phyloP scores from a whole-genome alignment of 2,797 vertebrate genomes.

The Trachurus trachurus region DNA sequence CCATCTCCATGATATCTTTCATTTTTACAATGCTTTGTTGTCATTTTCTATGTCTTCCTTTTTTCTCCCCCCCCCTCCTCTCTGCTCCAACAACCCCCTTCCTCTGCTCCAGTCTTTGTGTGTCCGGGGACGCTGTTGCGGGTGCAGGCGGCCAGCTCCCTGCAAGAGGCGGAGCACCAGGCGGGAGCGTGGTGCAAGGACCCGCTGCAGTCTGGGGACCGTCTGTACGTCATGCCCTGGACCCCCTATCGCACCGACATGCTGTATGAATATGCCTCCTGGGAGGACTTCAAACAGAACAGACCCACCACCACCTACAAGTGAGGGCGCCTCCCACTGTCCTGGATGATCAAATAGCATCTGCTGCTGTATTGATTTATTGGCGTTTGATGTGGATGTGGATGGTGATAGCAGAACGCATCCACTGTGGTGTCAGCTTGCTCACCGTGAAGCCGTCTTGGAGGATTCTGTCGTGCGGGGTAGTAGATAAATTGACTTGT shows the following conservation, averaged over 20 bases:
- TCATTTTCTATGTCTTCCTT: slow-evolving; percentile 61
- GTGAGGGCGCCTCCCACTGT: slow-evolving; percentile 79
- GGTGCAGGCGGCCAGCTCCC: slow-evolving; percentile 90
- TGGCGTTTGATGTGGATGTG: slow-evolving; percentile 67
- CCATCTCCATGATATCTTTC: slow-evolving; percentile 62
- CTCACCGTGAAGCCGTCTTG: slow-evolving; percentile 51
- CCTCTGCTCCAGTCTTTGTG: slow-evolving; percentile 91
- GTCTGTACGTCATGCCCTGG: slow-evolving; percentile 97
- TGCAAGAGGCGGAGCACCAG: slow-evolving; percentile 94
- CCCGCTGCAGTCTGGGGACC: slow-evolving; percentile 94
- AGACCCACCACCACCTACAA: slow-evolving; percentile 94
- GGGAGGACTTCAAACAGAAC: slow-evolving; percentile 93
- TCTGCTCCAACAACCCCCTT: slow-evolving; percentile 56
- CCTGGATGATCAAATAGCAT: slow-evolving; percentile 74
- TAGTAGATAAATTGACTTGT: slow-evolving; percentile 35
- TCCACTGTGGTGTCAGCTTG: slow-evolving; percentile 52
- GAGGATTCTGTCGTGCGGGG: slow-evolving; percentile 44
- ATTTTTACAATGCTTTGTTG: slow-evolving; percentile 66
- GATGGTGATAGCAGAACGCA: slow-evolving; percentile 43
- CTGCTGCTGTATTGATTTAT: slow-evolving; percentile 74
- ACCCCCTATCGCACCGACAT: slow-evolving; percentile 96
- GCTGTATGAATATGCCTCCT: slow-evolving; percentile 93
- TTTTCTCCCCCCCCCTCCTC: slow-evolving; percentile 41
- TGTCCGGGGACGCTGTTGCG: slow-evolving; percentile 94
- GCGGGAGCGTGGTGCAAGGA: slow-evolving; percentile 97